Evolutionary conservation across 2,888 invertebrate genomes (phyloP), one percentile per base, ranked within the genome.

Genomic region (Limnephilus auricula): DNA sequence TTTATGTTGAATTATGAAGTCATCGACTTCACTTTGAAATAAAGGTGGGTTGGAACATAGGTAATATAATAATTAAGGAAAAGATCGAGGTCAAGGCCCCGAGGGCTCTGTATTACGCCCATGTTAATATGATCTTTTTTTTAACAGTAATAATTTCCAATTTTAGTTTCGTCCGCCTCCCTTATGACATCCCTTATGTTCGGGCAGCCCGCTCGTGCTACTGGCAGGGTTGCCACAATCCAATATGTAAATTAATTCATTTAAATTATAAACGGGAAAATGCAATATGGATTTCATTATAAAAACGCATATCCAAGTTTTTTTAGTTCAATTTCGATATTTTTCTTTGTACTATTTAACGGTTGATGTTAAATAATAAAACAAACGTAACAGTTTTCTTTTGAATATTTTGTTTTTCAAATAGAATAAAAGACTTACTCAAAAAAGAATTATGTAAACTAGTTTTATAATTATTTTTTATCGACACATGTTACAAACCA

Each of bases 31-130:
- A 65, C 5, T 65, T 65, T 65, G 6, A 65, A 65, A 65, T 65
- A 9, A n/a, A 65, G 65, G n/a, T 65, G 9, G 65, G 65, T 65
- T 65, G 25, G 25, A 65, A 65, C 5, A 65, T 65, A 18, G 15
- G 18, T 18, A 65, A 65, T 65, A 9, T 65, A 25, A 18, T 65
- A 25, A 65, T 65, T 25, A 65, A 65, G n/a, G 65, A 65, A n/a
- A 25, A 2, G 30, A 85, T 40, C 79, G 90, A 85, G 90, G 90
- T 90, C 90, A 90, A 90, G 90, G 90, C 90, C 90, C 90, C 79
- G 37, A 34, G 79, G 90, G 79, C 90, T 65, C 84, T 32, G 37
- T 15, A n/a, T 31, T 32, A 34, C 79, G 40, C 79, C 40, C 50
- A 31, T 65, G 6, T 65, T 45, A 86, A 45, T 65, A 78, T 37